Evolutionary conservation across 2,113 vertebrate genomes (phyloP).

Genomic region (Antechinus flavipes): DNA sequence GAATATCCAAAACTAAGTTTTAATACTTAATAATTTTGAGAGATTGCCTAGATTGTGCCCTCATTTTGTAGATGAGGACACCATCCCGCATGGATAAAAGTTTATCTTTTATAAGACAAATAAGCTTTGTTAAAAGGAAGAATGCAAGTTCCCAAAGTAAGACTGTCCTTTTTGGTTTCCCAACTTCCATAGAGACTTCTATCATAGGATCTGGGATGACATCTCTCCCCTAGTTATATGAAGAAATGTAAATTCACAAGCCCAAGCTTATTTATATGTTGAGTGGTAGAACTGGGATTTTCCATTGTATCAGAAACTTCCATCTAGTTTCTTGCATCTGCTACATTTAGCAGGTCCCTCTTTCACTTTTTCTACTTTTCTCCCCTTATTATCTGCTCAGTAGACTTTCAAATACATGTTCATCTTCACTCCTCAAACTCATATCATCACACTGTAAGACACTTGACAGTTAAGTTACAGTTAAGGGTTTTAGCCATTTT

Average conservation of each 20-base stretch:
- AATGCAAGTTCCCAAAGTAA: no score
- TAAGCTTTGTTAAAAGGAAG: no score
- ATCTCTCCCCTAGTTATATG: no score
- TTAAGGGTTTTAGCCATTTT: not conserved
- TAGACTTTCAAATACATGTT: not conserved
- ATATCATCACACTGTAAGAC: not conserved
- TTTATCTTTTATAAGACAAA: no score
- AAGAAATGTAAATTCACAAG: not conserved
- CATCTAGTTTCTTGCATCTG: no score
- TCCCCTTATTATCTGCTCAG: not conserved
- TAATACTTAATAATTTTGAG: not conserved
- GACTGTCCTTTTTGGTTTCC: not conserved
- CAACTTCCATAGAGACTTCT: not conserved
- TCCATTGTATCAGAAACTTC: not conserved
- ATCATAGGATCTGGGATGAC: no score
- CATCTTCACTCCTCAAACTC: no score
- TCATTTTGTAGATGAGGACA: not conserved
- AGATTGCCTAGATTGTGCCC: not conserved
- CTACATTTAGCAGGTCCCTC: not conserved
- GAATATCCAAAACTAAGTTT: not conserved
- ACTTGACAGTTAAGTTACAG: no score
- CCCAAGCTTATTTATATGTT: not conserved
- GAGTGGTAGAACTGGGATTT: not conserved
- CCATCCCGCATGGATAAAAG: no score
- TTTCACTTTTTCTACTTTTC: not conserved